Base-by-base conservation (phyloP, 2,113 vertebrate species). In the Stomatorhinus ivindoensis region DNA sequence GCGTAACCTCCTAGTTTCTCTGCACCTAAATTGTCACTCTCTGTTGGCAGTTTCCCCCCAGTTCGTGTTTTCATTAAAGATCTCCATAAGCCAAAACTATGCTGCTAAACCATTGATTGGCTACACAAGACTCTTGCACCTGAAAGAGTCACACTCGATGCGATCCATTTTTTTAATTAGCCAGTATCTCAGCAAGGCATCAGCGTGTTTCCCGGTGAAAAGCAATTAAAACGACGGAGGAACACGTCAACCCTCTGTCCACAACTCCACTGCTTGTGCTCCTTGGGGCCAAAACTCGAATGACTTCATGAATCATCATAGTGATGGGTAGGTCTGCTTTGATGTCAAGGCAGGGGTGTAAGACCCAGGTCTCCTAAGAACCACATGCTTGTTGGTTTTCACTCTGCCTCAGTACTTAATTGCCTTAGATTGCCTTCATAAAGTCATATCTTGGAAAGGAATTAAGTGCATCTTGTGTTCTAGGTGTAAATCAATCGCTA, bases 151-250 rank as follows among this genome's bases (percentile, higher is more conserved):
- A 86, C 91, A 90, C 89, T 85, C 90, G 35, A 93, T 92, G 61
- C 91, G 89, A 93, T 90, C 50, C 47, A 93, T 90, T 91, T 91
- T 19, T 92, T 93, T 95, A 94, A 94, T 94, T 90, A 94, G 91
- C 91, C 89, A 84, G 13, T 31, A 84, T 61, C 88, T 89, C 53
- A 44, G 88, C 39, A 80, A 55, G 88, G 21, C n/a, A 61, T 85
- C 50, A 15, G 39, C 27, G 5, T 85, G 31, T 61, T 61, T 84
- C 21, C 31, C 35, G 1, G 35, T 24, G 35, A 51, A 35, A 89
- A 47, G 88, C 88, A 55, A 85, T 85, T 89, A 61, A 84, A 58
- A 39, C 19, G 39, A 61, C n/a, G 50, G 73, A 13, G 50, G 61
- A 3, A 44, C 19, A 39, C 31, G 19, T 89, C 83, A 19, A 1